Base-by-base conservation (phyloP, 2,113 vertebrate genomes). In the Cairina moschata region DNA sequence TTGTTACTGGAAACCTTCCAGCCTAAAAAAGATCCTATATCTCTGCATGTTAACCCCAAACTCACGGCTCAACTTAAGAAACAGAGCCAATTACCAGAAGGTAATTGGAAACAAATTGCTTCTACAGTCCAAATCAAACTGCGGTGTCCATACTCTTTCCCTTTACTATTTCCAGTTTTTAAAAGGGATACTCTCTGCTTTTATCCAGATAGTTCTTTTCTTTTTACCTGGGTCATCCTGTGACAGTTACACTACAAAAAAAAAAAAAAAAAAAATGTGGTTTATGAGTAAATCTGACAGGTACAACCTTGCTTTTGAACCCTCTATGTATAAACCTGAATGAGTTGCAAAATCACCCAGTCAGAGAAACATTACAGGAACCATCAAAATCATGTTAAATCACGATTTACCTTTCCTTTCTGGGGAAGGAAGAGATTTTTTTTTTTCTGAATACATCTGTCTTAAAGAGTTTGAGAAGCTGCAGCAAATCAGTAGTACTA, bases 101-200 rank as follows among this genome's bases (percentile, higher is more conserved):
- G 79, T 90, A 80, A 95, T 63, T 74, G 29, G 67, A 94, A 95
- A 93, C 78, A 96, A 95, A 95, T 76, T 88, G 93, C 88, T 94
- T 93, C 75, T 72, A 72, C 42, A 80, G 76, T 96, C 79, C 36
- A 94, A 93, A 93, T 62, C 26, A 88, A 83, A 63, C 50, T 63
- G 20, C 29, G 46, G 42, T 68, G 52, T 82, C 66, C 54, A 83
- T 77, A 80, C 67, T 62, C 17, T 65, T 82, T 81, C 15, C 36
- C 31, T 31, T 83, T 66, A 62, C 26, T 71, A 48, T 7, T 59
- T 38, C 23, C 36, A 93, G 34, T 26, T 67, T 95, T 90, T 76
- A 63, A 83, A 91, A 52, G 25, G 11, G 11, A 55, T 23, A 71
- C 25, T 80, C 25, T 58, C 46, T 77, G 52, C 83, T 86, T 88